phyloP scores from a whole-genome alignment of 1,140 invertebrate genomes.

The Carposina sasakii region DNA sequence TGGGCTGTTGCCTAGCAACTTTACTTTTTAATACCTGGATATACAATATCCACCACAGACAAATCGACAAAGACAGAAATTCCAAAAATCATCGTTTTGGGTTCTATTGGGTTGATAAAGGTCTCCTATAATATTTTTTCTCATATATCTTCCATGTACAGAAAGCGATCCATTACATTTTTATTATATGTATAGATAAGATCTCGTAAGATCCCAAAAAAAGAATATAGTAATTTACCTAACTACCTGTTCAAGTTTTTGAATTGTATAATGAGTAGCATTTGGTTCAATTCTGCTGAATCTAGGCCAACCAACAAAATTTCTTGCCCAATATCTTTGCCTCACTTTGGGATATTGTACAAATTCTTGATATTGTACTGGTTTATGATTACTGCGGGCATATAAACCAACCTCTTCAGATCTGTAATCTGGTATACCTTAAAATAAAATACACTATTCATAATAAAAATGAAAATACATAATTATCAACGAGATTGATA shows the following conservation, averaged over 20 bases:
- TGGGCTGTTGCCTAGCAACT: too few species aligned
- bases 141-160: too few species aligned
- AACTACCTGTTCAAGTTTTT: conserved; percentile 75
- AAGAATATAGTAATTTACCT: not conserved
- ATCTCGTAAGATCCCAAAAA: too few species aligned
- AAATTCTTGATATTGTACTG: conserved; percentile 91
- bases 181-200: too few species aligned
- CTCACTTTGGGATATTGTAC: conserved; percentile 79
- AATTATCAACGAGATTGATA: not conserved
- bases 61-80: too few species aligned
- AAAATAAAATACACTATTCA: conserved; percentile 13
- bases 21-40: too few species aligned
- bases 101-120: too few species aligned
- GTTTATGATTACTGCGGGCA: conserved; percentile 85
- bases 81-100: too few species aligned
- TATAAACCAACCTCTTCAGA: conserved; percentile 95
- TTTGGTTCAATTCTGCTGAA: conserved; percentile 83
- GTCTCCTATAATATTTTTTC: too few species aligned
- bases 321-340: conserved; percentile 95
- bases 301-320: conserved; percentile 93
- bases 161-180: too few species aligned
- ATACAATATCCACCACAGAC: too few species aligned
- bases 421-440: conserved; percentile 95
- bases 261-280: conserved; percentile 76
- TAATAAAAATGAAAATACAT: not conserved